phyloP scores from a whole-genome alignment of 2,888 invertebrate genomes.

The Lapara coniferarum region DNA sequence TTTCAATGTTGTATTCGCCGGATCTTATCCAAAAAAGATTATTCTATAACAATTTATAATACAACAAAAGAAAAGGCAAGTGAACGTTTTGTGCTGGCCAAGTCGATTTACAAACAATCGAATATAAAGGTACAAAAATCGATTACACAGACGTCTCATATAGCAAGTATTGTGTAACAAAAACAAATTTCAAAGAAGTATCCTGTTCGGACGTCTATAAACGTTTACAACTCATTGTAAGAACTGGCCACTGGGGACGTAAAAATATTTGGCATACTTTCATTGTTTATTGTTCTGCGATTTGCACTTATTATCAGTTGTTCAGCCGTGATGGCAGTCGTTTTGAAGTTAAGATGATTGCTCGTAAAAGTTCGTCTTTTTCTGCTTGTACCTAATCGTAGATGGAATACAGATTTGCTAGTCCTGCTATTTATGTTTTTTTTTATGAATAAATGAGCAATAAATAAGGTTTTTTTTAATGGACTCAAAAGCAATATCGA shows the following conservation, averaged over 20 bases:
- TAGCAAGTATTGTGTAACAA: neutral
- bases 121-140: neutral
- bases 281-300: conserved; percentile 28
- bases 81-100: too few species aligned
- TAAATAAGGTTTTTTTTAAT: too few species aligned
- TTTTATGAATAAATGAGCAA: too few species aligned
- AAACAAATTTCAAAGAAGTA: conserved; percentile 10
- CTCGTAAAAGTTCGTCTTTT: neutral
- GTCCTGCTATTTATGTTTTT: too few species aligned
- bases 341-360: neutral
- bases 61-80: too few species aligned
- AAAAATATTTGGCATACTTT: conserved; percentile 24
- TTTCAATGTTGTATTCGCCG: too few species aligned
- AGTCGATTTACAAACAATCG: neutral
- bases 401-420: neutral
- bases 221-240: conserved; percentile 28
- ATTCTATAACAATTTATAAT: too few species aligned
- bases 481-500: too few species aligned
- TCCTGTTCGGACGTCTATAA: neutral
- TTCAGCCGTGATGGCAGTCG: neutral
- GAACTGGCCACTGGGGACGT: neutral
- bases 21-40: too few species aligned
- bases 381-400: neutral
- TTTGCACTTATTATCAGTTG: conserved; percentile 14
- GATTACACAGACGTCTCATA: neutral